These are phyloP conservation scores for Tapirus terrestris DNA, from an alignment of 2,113 vertebrate species.

Conservation along the genomic window DNA sequence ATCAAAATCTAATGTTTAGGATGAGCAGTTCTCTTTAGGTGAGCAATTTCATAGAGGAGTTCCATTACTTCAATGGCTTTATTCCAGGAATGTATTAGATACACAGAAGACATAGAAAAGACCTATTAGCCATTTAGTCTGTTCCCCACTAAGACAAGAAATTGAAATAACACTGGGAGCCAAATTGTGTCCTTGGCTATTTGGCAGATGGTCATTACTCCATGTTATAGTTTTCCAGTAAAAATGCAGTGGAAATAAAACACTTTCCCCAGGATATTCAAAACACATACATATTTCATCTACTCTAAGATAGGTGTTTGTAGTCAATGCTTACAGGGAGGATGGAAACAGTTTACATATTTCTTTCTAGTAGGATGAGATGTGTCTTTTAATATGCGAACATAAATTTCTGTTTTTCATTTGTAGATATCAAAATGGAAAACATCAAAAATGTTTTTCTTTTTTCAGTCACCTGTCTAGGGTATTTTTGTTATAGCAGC, in stretches of 20 bases:
- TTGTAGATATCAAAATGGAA: conserved; percentile 15
- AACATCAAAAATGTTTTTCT: neutral
- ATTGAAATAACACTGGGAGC: conserved; percentile 38
- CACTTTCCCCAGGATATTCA: neutral
- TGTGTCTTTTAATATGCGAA: conserved; percentile 13
- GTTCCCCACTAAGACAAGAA: conserved; percentile 34
- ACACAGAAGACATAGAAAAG: neutral
- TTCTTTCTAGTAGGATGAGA: neutral
- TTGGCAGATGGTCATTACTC: neutral
- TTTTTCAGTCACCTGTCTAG: neutral
- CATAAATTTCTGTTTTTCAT: conserved; percentile 23
- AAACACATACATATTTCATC: neutral
- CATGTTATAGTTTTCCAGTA: neutral
- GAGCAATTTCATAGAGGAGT: neutral
- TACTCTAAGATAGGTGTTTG: neutral
- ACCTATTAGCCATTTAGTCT: neutral
- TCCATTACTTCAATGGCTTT: neutral
- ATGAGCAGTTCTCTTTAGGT: conserved; percentile 3
- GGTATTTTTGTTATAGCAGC: neutral
- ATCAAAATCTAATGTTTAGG: conserved; percentile 36
- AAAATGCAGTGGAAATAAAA: conserved; percentile 23
- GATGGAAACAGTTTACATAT: neutral
- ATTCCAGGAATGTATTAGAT: conserved; percentile 16
- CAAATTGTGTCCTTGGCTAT: conserved; percentile 11
- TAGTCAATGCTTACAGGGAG: neutral